Conservation (phyloP, 2,797 vertebrate species). For the Girardinus metallicus region DNA sequence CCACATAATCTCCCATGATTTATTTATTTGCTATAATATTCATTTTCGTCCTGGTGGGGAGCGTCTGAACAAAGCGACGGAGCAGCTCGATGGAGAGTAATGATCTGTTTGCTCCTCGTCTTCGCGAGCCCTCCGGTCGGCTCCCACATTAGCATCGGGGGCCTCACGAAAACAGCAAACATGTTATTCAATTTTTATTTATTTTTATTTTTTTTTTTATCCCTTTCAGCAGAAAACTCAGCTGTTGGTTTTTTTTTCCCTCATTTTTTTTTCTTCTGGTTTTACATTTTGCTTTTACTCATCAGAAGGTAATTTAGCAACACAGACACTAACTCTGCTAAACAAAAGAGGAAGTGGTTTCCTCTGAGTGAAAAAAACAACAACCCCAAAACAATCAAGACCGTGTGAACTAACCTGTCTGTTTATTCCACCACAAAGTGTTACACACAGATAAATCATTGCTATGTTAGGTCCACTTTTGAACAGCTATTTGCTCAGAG, state of each 20-base stretch:
- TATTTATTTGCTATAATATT: conserved; percentile 62
- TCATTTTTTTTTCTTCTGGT: conserved; percentile 1
- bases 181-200: not conserved
- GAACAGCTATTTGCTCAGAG: not conserved
- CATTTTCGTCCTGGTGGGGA: conserved; percentile 45
- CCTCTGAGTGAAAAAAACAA: not conserved
- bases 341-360: conserved; percentile 59
- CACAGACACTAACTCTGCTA: not conserved
- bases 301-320: conserved; percentile 14
- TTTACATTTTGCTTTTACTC: conserved; percentile 15
- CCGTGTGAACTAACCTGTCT: conserved; percentile 15
- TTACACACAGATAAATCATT: not conserved
- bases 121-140: conserved; percentile 36
- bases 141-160: conserved; percentile 16
- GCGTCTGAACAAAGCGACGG: conserved; percentile 26
- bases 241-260: not conserved
- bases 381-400: not conserved
- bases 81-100: conserved; percentile 46
- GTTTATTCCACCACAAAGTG: conserved; percentile 8
- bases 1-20: conserved; percentile 53
- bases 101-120: conserved; percentile 45
- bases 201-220: not conserved
- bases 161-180: conserved; percentile 33
- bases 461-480: not conserved
- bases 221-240: not conserved